Evolutionary conservation across 1,140 invertebrate species (phyloP).

Genomic region (Hormaphis cornu): DNA sequence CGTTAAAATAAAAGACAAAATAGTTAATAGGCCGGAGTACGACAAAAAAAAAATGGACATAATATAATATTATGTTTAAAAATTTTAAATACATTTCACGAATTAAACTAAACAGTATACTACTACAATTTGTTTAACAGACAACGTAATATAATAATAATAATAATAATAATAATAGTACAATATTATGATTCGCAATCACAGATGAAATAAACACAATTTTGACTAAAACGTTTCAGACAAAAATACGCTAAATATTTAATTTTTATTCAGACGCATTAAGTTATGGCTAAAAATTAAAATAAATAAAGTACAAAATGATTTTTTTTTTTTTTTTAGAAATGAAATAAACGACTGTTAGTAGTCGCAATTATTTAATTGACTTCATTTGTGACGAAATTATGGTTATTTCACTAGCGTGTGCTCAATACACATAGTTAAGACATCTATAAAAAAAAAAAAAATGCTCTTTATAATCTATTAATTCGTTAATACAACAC

Average conservation of each 20-base stretch:
- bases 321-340: not conserved
- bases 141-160: not conserved
- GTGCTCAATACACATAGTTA: not conserved
- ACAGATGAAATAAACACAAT: conserved; percentile 12
- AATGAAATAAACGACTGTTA: not conserved
- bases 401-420: not conserved
- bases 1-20: not conserved
- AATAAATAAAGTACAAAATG: not conserved
- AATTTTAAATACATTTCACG: not conserved
- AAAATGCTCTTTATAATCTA: conserved; percentile 18
- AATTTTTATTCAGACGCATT: not conserved
- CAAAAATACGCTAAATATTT: not conserved
- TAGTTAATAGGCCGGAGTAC: not conserved
- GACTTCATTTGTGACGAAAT: conserved; percentile 17
- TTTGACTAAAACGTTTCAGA: not conserved
- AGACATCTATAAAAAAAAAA: not conserved
- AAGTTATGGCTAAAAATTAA: not conserved
- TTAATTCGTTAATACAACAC: conserved; percentile 18
- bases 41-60: not conserved
- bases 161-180: no score
- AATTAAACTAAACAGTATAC: conserved; percentile 11
- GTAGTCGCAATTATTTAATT: conserved; percentile 4
- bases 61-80: not conserved
- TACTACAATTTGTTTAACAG: not conserved
- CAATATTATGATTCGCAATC: conserved; percentile 1